Percentiles rank a stretch among this genome's conserved stretches.
Evolutionary conservation across 2,797 vertebrate species (phyloP).

Genomic region (Manis pentadactyla): DNA sequence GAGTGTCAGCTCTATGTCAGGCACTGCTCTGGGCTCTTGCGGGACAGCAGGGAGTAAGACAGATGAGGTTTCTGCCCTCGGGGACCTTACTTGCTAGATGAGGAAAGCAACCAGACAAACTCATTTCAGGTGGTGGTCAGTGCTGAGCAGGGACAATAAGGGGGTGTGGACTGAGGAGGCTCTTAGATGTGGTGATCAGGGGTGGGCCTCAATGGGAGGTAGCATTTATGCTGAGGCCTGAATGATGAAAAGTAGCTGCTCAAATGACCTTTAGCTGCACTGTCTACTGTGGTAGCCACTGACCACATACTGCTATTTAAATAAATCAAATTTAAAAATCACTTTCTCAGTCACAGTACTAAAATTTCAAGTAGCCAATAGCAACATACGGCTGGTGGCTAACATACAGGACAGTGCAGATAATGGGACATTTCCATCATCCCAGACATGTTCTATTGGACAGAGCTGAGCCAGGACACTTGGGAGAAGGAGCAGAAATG

Average conservation of each 20-base stretch:
- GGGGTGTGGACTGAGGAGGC: not conserved
- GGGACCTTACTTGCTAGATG: not conserved
- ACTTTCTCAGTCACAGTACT: not conserved
- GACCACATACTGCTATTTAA: not conserved
- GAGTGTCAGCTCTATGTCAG: not conserved
- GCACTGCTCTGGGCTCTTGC: not conserved
- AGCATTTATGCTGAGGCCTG: not conserved
- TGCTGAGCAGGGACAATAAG: not conserved
- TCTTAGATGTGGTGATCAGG: not conserved
- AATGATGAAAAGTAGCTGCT: not conserved
- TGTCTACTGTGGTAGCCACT: not conserved
- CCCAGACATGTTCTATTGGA: not conserved
- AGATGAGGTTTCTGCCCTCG: not conserved
- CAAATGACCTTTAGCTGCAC: not conserved
- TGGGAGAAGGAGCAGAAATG: no score
- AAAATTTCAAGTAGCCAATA: not conserved
- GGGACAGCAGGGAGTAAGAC: not conserved
- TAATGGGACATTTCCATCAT: not conserved
- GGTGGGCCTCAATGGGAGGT: not conserved
- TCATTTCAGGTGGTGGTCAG: not conserved
- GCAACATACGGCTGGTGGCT: not conserved
- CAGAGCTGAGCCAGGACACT: not conserved
- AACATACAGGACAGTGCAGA: not conserved
- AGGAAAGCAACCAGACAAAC: not conserved
- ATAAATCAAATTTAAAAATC: not conserved